Conservation (phyloP, 2,797 vertebrate genomes). For the Anguilla pacifica region DNA sequence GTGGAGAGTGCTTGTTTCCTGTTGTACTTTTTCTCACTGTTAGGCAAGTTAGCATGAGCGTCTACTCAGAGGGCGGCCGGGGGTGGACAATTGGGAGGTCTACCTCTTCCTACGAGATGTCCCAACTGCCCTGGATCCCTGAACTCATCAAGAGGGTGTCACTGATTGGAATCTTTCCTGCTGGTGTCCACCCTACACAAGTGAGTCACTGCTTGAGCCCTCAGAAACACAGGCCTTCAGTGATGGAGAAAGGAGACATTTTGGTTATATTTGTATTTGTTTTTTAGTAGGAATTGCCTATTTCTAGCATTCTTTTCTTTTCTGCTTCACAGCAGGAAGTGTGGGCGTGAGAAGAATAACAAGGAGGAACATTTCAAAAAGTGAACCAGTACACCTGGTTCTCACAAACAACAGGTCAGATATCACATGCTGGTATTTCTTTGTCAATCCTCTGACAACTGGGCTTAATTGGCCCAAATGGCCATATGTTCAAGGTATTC, state of each 20-base stretch:
- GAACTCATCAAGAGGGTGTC: background rate
- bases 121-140: background rate
- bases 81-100: conserved; percentile 64
- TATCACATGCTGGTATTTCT: background rate
- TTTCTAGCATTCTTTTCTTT: background rate
- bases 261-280: background rate
- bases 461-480: conserved; percentile 13
- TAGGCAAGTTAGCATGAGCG: conserved; percentile 45
- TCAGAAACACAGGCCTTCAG: background rate
- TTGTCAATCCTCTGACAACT: background rate
- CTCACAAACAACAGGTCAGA: background rate
- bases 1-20: background rate
- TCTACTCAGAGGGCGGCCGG: conserved; percentile 65
- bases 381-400: background rate
- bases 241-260: background rate
- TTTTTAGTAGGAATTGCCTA: background rate
- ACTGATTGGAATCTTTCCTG: background rate
- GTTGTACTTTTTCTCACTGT: conserved; percentile 51
- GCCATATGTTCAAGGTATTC: background rate
- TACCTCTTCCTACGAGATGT: conserved; percentile 53
- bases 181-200: background rate
- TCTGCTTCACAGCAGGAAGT: background rate
- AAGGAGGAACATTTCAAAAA: background rate
- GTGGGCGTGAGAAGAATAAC: background rate
- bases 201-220: background rate